phyloP scores from a whole-genome alignment of 2,113 vertebrate species.

The Cyanoramphus novaezelandiae region DNA sequence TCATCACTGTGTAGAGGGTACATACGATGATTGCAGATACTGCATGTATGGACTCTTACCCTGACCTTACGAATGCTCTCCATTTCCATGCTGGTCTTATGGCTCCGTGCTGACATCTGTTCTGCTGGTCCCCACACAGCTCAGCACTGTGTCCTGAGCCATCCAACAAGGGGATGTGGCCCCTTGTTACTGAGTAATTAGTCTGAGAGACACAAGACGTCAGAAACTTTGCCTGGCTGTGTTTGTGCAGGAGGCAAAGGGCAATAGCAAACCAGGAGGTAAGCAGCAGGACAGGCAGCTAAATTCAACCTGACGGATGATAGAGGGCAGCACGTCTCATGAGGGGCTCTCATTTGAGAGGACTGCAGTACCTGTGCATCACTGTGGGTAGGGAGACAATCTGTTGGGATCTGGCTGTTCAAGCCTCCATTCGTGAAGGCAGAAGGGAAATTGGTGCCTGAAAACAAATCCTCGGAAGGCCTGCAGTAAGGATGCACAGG shows the following conservation, averaged over 20 bases:
- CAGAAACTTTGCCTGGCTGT: neutral
- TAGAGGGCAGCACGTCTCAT: neutral
- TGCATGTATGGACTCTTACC: neutral
- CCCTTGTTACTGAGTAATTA: constrained; percentile 26
- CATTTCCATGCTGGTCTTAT: neutral
- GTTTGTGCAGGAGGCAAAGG: neutral
- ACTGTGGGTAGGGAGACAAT: neutral
- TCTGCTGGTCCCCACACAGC: neutral
- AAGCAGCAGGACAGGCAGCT: neutral
- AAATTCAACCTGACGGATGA: neutral
- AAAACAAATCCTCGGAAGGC: neutral
- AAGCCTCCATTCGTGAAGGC: fast-evolving
- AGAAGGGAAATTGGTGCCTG: neutral
- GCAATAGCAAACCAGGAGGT: neutral
- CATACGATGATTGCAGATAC: neutral
- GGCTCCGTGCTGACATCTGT: constrained; percentile 37
- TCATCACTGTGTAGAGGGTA: neutral
- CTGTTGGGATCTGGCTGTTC: neutral
- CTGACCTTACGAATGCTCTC: neutral
- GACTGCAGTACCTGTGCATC: fast-evolving
- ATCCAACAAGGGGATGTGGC: neutral
- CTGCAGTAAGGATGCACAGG: neutral
- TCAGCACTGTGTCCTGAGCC: neutral
- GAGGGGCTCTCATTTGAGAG: neutral
- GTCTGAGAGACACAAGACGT: neutral